Evolutionary conservation across 2,797 vertebrate genomes (phyloP).

Genomic region (Austrolebias charrua): DNA sequence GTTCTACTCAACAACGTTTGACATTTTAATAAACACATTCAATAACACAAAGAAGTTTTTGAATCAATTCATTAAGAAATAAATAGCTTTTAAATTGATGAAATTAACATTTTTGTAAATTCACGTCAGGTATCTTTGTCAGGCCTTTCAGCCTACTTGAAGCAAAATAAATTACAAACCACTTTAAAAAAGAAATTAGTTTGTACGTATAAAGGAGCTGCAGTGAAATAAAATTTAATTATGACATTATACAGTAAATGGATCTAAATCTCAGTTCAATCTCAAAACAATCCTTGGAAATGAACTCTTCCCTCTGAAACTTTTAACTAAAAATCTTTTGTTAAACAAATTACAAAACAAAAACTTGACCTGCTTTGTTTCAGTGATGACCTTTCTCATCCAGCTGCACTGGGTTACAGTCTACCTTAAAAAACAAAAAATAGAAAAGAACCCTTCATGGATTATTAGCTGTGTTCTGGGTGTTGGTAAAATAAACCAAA

Average conservation of each 20-base stretch:
- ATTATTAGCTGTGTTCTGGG: constrained; percentile 70
- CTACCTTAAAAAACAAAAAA: constrained; percentile 41
- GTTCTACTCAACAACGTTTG: too few relatives aligned
- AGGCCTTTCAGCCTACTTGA: too few relatives aligned
- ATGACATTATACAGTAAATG: background rate
- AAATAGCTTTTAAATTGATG: too few relatives aligned
- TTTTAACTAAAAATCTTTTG: constrained; percentile 39
- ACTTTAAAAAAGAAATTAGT: too few relatives aligned
- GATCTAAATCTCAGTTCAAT: constrained; percentile 2
- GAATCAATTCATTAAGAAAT: too few relatives aligned
- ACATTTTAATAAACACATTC: too few relatives aligned
- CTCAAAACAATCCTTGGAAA: constrained; percentile 40
- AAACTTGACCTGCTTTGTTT: constrained; percentile 59
- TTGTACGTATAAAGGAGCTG: too few relatives aligned
- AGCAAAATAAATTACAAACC: too few relatives aligned
- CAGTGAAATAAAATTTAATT: constrained; percentile 28
- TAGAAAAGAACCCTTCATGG: constrained; percentile 32
- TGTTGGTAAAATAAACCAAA: constrained; percentile 76
- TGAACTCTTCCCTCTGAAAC: constrained; percentile 6
- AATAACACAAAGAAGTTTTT: too few relatives aligned
- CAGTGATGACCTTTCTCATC: constrained; percentile 50
- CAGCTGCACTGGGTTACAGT: constrained; percentile 47
- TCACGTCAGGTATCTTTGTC: too few relatives aligned
- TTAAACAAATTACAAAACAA: constrained; percentile 51
- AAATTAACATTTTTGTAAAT: too few relatives aligned